A percentile compares a stretch with the other conserved stretches of the same genome.
These are phyloP conservation scores for Drosophila conformis DNA, from an alignment of 2,888 invertebrate species.

Conservation along the genomic window DNA sequence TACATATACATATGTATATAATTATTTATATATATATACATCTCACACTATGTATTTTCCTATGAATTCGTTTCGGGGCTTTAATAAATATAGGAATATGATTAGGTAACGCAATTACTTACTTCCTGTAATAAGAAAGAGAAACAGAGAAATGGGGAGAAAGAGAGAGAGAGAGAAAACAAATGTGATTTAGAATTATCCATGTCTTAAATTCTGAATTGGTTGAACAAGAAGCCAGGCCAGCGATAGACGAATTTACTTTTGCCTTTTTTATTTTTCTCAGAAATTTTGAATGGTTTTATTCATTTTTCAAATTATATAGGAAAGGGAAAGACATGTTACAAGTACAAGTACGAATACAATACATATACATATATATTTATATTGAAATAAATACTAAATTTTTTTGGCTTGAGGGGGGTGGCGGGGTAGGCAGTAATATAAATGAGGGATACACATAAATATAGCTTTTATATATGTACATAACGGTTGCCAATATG, in stretches of 20 bases:
- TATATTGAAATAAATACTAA: conserved; percentile 23
- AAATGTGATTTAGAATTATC: conserved; percentile 65
- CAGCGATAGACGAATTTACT: conserved; percentile 72
- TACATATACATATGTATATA: neutral
- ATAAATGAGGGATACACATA: conserved; percentile 40
- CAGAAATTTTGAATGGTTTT: conserved; percentile 54
- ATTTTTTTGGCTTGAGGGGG: neutral
- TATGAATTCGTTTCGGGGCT: conserved; percentile 22
- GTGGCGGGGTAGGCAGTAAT: conserved; percentile 13
- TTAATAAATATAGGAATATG: conserved; percentile 25
- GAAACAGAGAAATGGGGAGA: conserved; percentile 71
- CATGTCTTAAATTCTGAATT: conserved; percentile 57
- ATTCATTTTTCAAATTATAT: conserved; percentile 48
- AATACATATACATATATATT: conserved; percentile 37
- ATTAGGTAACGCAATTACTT: conserved; percentile 75
- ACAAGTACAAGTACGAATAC: conserved; percentile 47
- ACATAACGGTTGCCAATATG: conserved; percentile 38
- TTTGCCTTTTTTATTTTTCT: conserved; percentile 45
- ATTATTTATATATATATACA: neutral
- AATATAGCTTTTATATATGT: conserved; percentile 38
- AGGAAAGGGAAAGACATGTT: conserved; percentile 52
- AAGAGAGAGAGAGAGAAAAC: conserved; percentile 55
- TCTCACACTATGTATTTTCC: conserved; percentile 20
- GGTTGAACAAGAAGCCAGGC: conserved; percentile 77
- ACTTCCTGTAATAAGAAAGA: conserved; percentile 85